Evolutionary conservation across 2,113 vertebrate genomes (phyloP), one percentile per base, ranked within the genome.

Genomic region (Benitochromis conjunctus): DNA sequence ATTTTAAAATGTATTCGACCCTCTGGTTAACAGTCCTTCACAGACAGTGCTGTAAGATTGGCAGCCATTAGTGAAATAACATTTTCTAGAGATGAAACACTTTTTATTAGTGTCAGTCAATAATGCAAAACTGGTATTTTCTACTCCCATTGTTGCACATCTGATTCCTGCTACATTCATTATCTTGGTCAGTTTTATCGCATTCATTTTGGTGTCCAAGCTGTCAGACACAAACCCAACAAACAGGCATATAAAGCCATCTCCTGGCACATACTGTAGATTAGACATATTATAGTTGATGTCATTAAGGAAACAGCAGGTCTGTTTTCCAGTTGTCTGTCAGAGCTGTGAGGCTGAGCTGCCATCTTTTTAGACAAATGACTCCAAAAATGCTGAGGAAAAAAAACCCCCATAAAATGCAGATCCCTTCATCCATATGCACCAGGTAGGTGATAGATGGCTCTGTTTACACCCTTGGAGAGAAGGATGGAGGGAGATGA

Each of bases 181-280:
- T 69, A 60, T 77, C 82, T 62, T 21, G 9, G 14, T 56, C 24
- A 2, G 0, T 69, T 87, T 80, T 11, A 54, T 69, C 26, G 66
- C 10, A 46, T 66, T 85, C 36, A 56, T 53, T 69, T 66, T 66
- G 7, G n/a, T 36, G 57, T 66, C 76, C 71, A 56, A 62, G 18
- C 58, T 91, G 89, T 86, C 81, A 83, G 53, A 79, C 38, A 62
- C 36, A 78, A 69, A 79, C 24, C n/a, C 36, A 89, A 80, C 53
- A 86, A 29, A 13, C 54, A 60, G 41, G 11, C 64, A 76, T 79
- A 80, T 82, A 41, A 60, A 78, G 55, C 51, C 24, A 11, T 46
- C 8, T 1, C 79, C 13, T 13, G 77, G 11, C 60, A 56, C 46
- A 53, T 2, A 76, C 16, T 82, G 79, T 18, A 79, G 4, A 87